phyloP scores from a whole-genome alignment of 1,140 invertebrate species.

The Aradophagus sp. region DNA sequence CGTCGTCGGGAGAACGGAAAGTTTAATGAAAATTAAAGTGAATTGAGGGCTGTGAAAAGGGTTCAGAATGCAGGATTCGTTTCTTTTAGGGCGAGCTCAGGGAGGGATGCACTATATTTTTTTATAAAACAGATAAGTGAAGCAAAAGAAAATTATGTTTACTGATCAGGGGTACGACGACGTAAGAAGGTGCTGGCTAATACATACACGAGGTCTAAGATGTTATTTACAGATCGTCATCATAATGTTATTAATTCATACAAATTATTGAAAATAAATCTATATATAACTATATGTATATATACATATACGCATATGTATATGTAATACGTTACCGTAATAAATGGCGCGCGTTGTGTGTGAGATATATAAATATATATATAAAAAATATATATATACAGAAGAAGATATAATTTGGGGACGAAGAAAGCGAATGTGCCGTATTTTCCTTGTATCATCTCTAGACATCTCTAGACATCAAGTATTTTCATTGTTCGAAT shows the following conservation, averaged over 20 bases:
- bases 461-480: conserved; percentile 22
- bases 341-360: conserved; percentile 71
- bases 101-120: conserved; percentile 65
- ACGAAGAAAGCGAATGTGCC: conserved; percentile 25
- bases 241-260: conserved; percentile 71
- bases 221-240: conserved; percentile 71
- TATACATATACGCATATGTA: conserved; percentile 66
- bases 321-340: conserved; percentile 74
- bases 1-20: conserved; percentile 31
- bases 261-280: conserved; percentile 68
- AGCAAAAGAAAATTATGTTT: conserved; percentile 26
- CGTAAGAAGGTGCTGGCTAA: conserved; percentile 71
- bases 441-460: conserved; percentile 45
- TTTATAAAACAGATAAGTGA: conserved; percentile 8
- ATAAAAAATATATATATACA: conserved; percentile 30
- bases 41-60: conserved; percentile 73
- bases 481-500: conserved; percentile 49
- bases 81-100: conserved; percentile 65
- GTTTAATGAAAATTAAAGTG: conserved; percentile 58
- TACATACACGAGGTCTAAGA: conserved; percentile 72
- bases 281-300: conserved; percentile 66
- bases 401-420: conserved; percentile 25
- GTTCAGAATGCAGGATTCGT: conserved; percentile 46
- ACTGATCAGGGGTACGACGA: conserved; percentile 65
- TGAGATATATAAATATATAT: conserved; percentile 57